Percentiles rank a stretch among this genome's conserved stretches.
Conservation (phyloP, 2,797 vertebrate genomes). For the Pangasius macronema region DNA sequence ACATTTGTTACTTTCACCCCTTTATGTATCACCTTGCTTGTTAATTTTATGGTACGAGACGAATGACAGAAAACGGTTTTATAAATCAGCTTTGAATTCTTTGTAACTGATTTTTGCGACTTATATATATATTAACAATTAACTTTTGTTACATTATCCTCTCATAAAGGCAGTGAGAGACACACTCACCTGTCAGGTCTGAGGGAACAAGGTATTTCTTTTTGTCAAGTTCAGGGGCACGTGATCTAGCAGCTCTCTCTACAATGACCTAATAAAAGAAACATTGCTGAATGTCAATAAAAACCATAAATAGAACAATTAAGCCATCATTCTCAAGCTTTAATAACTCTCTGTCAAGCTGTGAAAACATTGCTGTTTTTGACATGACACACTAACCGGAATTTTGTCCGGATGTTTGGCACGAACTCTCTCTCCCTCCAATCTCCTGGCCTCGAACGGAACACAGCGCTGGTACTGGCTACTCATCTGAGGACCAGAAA, state of each 20-base stretch:
- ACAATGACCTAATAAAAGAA: slow-evolving; percentile 74
- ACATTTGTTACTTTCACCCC: not conserved
- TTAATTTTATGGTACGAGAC: not conserved
- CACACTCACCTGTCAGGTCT: slow-evolving; percentile 77
- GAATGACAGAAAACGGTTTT: not conserved
- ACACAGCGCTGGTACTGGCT: slow-evolving; percentile 79
- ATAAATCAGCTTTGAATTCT: not conserved
- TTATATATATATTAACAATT: not conserved
- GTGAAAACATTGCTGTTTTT: not conserved
- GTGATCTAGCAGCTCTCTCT: slow-evolving; percentile 74
- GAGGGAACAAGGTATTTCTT: slow-evolving; percentile 83
- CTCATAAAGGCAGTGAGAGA: not conserved
- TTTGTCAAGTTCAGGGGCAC: slow-evolving; percentile 81
- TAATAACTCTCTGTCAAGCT: not conserved
- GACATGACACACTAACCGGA: slow-evolving; percentile 69
- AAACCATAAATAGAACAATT: not conserved
- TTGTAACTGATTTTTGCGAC: not conserved
- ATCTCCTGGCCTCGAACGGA: slow-evolving; percentile 78
- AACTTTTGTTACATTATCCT: not conserved
- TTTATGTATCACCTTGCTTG: not conserved
- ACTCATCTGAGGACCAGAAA: slow-evolving; percentile 68
- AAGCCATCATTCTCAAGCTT: not conserved
- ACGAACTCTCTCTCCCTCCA: slow-evolving; percentile 79
- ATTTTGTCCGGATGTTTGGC: slow-evolving; percentile 83
- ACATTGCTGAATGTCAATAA: not conserved